A percentile compares a stretch with the other conserved stretches of the same genome.
phyloP scores from a whole-genome alignment of 2,797 vertebrate genomes.

The Oreochromis grahami region DNA sequence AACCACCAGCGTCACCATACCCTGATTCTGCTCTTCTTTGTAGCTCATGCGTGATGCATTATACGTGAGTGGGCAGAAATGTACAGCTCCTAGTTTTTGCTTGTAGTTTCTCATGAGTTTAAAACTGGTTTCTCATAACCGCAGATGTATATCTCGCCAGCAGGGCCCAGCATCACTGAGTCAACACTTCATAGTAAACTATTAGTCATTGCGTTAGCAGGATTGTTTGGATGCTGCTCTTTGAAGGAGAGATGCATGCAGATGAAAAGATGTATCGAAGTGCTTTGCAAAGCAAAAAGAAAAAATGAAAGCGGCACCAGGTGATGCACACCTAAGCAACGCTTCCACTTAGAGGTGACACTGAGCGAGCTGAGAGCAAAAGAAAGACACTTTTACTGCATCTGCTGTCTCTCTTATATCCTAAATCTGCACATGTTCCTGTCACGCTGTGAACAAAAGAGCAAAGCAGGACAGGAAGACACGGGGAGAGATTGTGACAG shows the following conservation, averaged over 20 bases:
- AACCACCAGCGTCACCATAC: not conserved
- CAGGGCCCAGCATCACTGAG: not conserved
- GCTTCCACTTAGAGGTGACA: not conserved
- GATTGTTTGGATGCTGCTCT: constrained; percentile 4
- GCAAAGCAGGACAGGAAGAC: not conserved
- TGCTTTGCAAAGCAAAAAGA: not conserved
- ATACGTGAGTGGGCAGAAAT: not conserved
- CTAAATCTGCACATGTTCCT: not conserved
- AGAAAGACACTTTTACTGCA: not conserved
- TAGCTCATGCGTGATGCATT: not conserved
- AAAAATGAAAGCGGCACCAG: not conserved
- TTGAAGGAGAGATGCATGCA: not conserved
- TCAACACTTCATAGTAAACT: constrained; percentile 36
- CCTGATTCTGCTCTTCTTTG: not conserved
- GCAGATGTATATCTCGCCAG: not conserved
- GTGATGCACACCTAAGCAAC: not conserved
- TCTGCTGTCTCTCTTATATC: not conserved
- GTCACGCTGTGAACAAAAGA: not conserved
- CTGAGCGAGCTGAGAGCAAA: not conserved
- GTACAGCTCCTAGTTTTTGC: not conserved
- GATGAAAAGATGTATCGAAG: not conserved
- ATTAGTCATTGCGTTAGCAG: constrained; percentile 4
- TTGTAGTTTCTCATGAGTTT: not conserved
- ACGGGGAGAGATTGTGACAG: not conserved
- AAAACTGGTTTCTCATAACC: not conserved